Percentiles rank a stretch among this genome's conserved stretches.
These are phyloP conservation scores for Epinotia demarniana DNA, from an alignment of 2,888 invertebrate species.

Conservation along the genomic window DNA sequence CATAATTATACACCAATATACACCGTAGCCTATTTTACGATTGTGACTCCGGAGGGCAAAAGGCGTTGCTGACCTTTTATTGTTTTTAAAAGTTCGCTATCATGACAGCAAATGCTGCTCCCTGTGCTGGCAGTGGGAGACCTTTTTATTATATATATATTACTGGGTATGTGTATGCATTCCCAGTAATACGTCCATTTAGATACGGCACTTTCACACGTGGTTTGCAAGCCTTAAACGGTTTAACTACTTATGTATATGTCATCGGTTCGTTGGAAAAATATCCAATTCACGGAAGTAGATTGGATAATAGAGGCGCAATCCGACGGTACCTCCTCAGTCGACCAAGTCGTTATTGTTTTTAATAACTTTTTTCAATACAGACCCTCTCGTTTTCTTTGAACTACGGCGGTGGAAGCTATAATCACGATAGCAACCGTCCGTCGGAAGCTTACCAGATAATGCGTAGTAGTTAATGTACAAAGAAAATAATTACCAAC, in stretches of 20 bases:
- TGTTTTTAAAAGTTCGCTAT: too few relatives aligned
- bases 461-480: conserved; percentile 3
- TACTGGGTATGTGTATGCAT: too few relatives aligned
- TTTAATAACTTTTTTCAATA: not conserved
- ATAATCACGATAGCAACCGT: not conserved
- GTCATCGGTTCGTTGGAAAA: not conserved
- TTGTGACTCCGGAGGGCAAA: too few relatives aligned
- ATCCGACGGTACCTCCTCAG: too few relatives aligned
- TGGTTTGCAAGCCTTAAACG: not conserved
- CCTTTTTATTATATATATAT: too few relatives aligned
- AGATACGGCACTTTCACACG: too few relatives aligned
- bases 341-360: not conserved
- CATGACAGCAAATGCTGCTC: too few relatives aligned
- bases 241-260: not conserved
- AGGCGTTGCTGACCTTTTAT: too few relatives aligned
- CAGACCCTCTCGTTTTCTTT: not conserved
- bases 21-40: too few relatives aligned
- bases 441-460: conserved; percentile 13
- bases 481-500: conserved; percentile 16
- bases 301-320: not conserved
- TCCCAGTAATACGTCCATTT: too few relatives aligned
- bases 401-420: not conserved
- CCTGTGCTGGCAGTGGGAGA: too few relatives aligned
- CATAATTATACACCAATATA: not conserved
- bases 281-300: not conserved